phyloP scores from a whole-genome alignment of 2,888 invertebrate species.

The Cephus pulcher region DNA sequence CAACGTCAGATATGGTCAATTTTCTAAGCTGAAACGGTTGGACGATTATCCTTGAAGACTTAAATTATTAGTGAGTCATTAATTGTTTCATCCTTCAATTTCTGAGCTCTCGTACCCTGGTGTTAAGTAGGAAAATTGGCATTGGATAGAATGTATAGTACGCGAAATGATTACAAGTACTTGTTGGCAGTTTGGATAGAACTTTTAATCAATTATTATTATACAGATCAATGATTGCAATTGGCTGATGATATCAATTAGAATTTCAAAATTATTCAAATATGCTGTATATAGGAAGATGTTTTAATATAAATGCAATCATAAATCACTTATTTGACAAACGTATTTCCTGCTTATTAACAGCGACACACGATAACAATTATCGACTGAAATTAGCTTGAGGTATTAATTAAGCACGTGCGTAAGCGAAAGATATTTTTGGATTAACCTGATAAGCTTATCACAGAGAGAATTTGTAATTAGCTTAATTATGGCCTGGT shows the following conservation, averaged over 20 bases:
- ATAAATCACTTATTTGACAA: not conserved
- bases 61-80: not conserved
- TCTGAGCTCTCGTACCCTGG: not conserved
- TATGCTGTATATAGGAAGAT: not conserved
- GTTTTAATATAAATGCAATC: not conserved
- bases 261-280: not conserved
- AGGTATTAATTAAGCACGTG: not conserved
- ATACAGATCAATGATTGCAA: not conserved
- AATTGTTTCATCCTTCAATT: not conserved
- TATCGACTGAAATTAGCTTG: not conserved
- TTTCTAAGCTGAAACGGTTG: not conserved
- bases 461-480: constrained; percentile 18
- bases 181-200: not conserved
- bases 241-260: not conserved
- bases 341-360: not conserved
- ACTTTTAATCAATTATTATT: not conserved
- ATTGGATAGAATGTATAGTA: not conserved
- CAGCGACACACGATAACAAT: not conserved
- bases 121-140: not conserved
- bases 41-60: not conserved
- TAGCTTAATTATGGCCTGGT: constrained; percentile 22
- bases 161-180: not conserved
- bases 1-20: constrained; percentile 1
- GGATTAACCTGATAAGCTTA: not conserved
- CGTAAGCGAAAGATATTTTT: not conserved